Percentiles rank a stretch among this genome's conserved stretches.
Conservation (phyloP, 2,797 vertebrate genomes). For the Sebastiscus albofasciatus region DNA sequence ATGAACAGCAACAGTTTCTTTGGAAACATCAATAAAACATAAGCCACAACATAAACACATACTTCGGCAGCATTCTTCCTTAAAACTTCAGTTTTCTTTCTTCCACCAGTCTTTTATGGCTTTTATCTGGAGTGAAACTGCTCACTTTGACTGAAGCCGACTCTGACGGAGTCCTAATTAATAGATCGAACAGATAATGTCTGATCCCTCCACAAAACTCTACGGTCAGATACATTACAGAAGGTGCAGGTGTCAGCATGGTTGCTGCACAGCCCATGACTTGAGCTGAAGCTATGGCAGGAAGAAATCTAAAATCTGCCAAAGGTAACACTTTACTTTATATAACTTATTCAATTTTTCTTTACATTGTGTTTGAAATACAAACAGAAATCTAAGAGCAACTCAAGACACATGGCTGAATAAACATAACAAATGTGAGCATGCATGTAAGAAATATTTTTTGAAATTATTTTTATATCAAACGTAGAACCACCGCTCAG, state of each 20-base stretch:
- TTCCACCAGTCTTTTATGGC: not conserved
- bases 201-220: slow-evolving; percentile 21
- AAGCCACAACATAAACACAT: not conserved
- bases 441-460: not conserved
- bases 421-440: not conserved
- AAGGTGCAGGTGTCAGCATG: not conserved
- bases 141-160: slow-evolving; percentile 13
- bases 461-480: not conserved
- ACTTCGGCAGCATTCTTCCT: not conserved
- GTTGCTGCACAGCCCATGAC: not conserved
- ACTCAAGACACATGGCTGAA: not conserved
- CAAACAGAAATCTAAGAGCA: not conserved
- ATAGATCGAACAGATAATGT: slow-evolving; percentile 37
- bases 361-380: not conserved
- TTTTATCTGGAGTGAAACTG: slow-evolving; percentile 21
- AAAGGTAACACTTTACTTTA: not conserved
- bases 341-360: not conserved
- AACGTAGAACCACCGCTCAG: not conserved
- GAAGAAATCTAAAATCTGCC: not conserved
- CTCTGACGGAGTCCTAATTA: slow-evolving; percentile 16
- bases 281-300: not conserved
- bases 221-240: not conserved
- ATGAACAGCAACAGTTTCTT: not conserved
- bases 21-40: not conserved
- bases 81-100: not conserved